Evolutionary conservation across 2,797 vertebrate genomes (phyloP).

Genomic region (Sebastes minor): DNA sequence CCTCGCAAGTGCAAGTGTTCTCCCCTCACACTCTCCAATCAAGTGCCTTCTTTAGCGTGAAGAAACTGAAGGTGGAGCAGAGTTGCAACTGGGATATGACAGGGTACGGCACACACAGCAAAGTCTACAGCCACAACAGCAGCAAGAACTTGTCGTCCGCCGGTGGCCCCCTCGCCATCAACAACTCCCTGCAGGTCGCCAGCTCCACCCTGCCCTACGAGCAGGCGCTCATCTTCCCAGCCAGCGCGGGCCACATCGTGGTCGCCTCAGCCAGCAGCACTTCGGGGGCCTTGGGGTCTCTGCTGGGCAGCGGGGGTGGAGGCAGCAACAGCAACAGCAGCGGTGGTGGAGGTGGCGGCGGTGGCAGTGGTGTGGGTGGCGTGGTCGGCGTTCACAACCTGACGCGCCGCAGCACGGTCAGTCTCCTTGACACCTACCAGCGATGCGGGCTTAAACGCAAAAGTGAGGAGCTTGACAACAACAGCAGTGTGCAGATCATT

Average conservation of each 20-base stretch:
- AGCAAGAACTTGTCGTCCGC: constrained; percentile 91
- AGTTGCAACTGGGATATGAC: constrained; percentile 99
- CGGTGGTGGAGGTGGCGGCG: constrained; percentile 72
- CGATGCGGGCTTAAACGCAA: constrained; percentile 99
- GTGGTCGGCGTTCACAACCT: constrained; percentile 90
- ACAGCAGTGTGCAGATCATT: constrained; percentile 95
- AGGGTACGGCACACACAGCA: constrained; percentile 98
- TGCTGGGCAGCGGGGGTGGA: constrained; percentile 84
- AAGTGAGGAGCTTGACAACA: constrained; percentile 97
- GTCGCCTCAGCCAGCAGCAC: constrained; percentile 95
- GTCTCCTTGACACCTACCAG: constrained; percentile 99
- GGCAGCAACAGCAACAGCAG: constrained; percentile 85
- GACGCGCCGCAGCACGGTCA: constrained; percentile 98
- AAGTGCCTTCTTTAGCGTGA: constrained; percentile 99
- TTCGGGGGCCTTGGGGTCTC: constrained; percentile 87
- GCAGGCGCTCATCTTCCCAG: constrained; percentile 96
- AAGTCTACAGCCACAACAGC: constrained; percentile 90
- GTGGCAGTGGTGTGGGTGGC: constrained; percentile 84
- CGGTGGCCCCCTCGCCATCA: constrained; percentile 86
- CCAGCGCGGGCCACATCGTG: constrained; percentile 91
- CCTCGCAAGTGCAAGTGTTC: constrained; percentile 99
- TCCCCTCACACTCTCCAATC: constrained; percentile 97
- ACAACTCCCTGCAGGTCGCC: constrained; percentile 88
- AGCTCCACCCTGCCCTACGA: constrained; percentile 93
- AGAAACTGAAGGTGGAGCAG: constrained; percentile 99